Evolutionary conservation across 2,113 vertebrate genomes (phyloP).

Genomic region (Triplophysa rosa): DNA sequence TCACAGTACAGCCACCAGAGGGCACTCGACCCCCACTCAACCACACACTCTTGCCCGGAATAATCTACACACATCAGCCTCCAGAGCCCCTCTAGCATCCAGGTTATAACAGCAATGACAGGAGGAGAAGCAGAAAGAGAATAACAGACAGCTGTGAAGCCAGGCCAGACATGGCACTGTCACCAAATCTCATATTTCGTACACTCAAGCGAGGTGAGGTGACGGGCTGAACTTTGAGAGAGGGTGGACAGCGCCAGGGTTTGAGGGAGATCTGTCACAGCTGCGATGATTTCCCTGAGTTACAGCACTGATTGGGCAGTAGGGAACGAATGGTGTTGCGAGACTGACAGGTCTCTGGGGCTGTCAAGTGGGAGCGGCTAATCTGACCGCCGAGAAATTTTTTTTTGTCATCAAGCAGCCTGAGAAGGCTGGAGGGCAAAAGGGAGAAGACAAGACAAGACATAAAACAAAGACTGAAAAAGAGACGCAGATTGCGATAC

Average conservation of each 20-base stretch:
- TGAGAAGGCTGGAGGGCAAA: conserved; percentile 5
- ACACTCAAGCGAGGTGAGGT: background rate
- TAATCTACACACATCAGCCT: background rate
- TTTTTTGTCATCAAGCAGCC: conserved; percentile 23
- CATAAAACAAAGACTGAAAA: background rate
- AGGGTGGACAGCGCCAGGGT: background rate
- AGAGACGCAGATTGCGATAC: background rate
- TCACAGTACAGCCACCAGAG: conserved; percentile 23
- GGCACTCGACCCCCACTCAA: conserved; percentile 26
- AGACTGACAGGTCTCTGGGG: conserved; percentile 31
- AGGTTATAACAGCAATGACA: conserved; percentile 23
- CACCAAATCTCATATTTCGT: conserved; percentile 8
- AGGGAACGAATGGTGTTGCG: background rate
- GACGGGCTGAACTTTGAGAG: background rate
- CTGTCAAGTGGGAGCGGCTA: conserved; percentile 23
- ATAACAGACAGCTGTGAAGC: background rate
- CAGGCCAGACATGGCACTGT: conserved; percentile 13
- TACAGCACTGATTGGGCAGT: conserved; percentile 13
- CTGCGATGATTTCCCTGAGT: conserved; percentile 16
- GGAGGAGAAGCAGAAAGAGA: conserved; percentile 19
- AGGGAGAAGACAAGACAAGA: background rate
- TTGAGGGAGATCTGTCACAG: conserved; percentile 26
- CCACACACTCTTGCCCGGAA: background rate
- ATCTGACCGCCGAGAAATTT: conserved; percentile 11
- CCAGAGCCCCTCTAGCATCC: background rate